These are phyloP conservation scores for Archaeoteleia sp. DNA, from an alignment of 2,888 invertebrate genomes.

Conservation along the genomic window DNA sequence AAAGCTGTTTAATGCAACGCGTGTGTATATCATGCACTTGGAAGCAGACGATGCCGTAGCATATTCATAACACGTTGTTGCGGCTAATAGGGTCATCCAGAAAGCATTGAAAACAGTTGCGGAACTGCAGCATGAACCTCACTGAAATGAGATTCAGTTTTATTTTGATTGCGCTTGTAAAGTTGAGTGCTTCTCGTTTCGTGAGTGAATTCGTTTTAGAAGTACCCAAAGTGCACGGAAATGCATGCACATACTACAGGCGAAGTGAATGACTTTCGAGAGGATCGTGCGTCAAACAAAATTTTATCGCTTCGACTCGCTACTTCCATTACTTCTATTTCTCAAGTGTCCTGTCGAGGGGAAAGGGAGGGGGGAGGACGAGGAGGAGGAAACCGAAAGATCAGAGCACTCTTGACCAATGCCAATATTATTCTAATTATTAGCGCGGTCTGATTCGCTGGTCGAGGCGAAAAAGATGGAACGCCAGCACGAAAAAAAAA, in stretches of 20 bases:
- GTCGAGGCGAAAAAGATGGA: too few relatives aligned
- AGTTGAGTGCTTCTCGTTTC: conserved; percentile 21
- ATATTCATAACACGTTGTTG: conserved; percentile 36
- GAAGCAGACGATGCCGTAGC: conserved; percentile 13
- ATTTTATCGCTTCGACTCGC: conserved; percentile 17
- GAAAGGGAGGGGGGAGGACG: not conserved
- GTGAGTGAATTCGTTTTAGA: conserved; percentile 31
- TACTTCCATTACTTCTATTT: conserved; percentile 10
- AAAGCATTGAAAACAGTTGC: conserved; percentile 34
- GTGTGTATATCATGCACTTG: not conserved
- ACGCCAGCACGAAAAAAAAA: too few relatives aligned
- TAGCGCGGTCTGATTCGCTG: too few relatives aligned
- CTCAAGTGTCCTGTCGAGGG: not conserved
- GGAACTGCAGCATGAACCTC: conserved; percentile 9
- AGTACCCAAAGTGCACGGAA: conserved; percentile 20
- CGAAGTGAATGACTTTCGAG: conserved; percentile 12
- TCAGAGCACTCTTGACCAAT: too few relatives aligned
- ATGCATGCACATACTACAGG: conserved; percentile 18
- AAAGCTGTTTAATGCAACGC: not conserved
- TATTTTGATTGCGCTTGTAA: conserved; percentile 35
- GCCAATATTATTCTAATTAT: too few relatives aligned
- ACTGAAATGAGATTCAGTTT: conserved; percentile 22
- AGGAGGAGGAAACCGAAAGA: too few relatives aligned
- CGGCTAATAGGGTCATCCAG: conserved; percentile 23
- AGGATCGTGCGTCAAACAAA: conserved; percentile 16